Conservation (phyloP, 2,113 vertebrate genomes). For the Aphelocoma coerulescens region DNA sequence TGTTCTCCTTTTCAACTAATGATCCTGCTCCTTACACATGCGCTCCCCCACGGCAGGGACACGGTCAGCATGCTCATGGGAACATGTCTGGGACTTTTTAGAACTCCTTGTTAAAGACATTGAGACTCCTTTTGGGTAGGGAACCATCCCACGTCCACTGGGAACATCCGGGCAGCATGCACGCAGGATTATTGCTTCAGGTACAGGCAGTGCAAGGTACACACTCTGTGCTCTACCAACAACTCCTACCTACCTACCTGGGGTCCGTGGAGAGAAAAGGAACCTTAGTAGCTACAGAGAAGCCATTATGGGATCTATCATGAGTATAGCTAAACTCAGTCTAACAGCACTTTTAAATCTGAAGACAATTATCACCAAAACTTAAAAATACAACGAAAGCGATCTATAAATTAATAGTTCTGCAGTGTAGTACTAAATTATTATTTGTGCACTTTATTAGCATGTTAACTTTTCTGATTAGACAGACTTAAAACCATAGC, state of each 20-base stretch:
- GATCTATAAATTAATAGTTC: conserved; percentile 63
- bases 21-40: conserved; percentile 15
- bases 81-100: background rate
- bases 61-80: conserved; percentile 54
- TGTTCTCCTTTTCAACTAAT: conserved; percentile 14
- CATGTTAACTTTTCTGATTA: conserved; percentile 51
- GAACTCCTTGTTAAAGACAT: conserved; percentile 2
- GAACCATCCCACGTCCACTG: conserved; percentile 62
- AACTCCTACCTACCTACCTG: conserved; percentile 62
- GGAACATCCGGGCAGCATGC: conserved; percentile 72
- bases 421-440: conserved; percentile 65
- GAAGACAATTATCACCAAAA: conserved; percentile 73
- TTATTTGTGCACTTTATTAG: conserved; percentile 66
- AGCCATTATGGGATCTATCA: conserved; percentile 59
- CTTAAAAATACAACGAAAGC: conserved; percentile 68
- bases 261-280: conserved; percentile 62
- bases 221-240: conserved; percentile 54
- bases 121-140: conserved; percentile 49
- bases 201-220: conserved; percentile 68
- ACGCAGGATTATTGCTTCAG: conserved; percentile 78
- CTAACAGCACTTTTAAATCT: conserved; percentile 74
- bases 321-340: conserved; percentile 54
- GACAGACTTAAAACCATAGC: conserved; percentile 59
- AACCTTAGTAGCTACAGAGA: conserved; percentile 64
- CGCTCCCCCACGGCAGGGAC: conserved; percentile 23